Percentiles rank a stretch among this genome's conserved stretches.
These are phyloP conservation scores for Pollenia labialis DNA, from an alignment of 2,888 invertebrate genomes.

Conservation along the genomic window DNA sequence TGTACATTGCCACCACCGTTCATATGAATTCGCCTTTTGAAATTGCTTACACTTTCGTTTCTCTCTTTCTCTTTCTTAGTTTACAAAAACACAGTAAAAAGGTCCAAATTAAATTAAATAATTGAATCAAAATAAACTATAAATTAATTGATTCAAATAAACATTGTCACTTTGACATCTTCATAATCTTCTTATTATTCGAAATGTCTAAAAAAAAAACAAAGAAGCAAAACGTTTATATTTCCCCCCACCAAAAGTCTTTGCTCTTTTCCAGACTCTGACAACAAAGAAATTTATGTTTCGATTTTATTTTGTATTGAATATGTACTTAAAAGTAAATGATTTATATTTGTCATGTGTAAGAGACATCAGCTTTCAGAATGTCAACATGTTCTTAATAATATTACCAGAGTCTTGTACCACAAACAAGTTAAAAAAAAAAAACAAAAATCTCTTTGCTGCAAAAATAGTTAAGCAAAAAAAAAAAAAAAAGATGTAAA, in stretches of 20 bases:
- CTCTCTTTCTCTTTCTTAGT: no score
- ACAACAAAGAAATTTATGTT: conserved; percentile 13
- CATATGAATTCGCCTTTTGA: no score
- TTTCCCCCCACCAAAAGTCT: no score
- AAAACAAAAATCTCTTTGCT: not conserved
- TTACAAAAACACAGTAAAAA: no score
- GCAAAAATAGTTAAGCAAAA: not conserved
- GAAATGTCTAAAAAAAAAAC: no score
- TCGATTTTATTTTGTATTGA: conserved; percentile 5
- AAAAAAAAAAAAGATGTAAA: not conserved
- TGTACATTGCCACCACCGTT: no score
- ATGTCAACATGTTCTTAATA: conserved; percentile 46
- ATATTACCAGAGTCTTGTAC: not conserved
- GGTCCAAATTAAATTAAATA: not conserved
- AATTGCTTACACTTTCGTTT: no score
- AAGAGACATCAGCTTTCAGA: conserved; percentile 25
- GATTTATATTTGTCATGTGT: conserved; percentile 23
- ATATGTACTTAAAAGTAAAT: not conserved
- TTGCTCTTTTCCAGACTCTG: no score
- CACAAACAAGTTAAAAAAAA: not conserved
- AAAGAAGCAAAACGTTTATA: no score
- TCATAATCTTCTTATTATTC: not conserved
- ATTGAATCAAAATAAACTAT: not conserved
- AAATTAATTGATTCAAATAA: not conserved
- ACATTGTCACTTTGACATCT: not conserved